Conservation (phyloP, 2,797 vertebrate species). For the Hydrocynus forskahlii region DNA sequence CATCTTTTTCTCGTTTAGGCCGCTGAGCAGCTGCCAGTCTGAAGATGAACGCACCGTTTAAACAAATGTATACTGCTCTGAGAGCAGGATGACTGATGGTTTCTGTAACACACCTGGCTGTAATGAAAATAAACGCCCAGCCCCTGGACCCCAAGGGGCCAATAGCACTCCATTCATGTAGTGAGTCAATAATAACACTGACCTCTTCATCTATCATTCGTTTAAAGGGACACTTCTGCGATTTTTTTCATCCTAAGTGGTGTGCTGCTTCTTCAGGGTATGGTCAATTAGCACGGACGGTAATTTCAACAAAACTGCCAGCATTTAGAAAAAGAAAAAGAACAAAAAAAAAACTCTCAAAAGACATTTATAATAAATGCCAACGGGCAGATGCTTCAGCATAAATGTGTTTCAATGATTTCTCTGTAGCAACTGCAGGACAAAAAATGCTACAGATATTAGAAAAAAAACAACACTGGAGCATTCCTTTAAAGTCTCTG, state of each 20-base stretch:
- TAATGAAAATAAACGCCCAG: not conserved
- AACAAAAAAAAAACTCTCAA: too few species aligned
- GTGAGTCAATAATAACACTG: not conserved
- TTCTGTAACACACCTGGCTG: not conserved
- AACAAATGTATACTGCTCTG: conserved; percentile 21
- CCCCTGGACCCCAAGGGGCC: too few species aligned
- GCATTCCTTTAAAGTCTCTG: not conserved
- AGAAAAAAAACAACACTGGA: too few species aligned
- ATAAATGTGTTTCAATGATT: too few species aligned
- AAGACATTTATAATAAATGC: too few species aligned
- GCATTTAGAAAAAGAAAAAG: not conserved
- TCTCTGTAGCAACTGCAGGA: too few species aligned
- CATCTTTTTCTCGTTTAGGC: not conserved
- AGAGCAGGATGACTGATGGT: not conserved
- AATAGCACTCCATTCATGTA: not conserved
- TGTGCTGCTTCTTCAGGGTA: not conserved
- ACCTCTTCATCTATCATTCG: not conserved
- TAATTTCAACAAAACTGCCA: not conserved
- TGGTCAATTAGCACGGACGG: not conserved
- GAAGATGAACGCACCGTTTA: conserved; percentile 12
- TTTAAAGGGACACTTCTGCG: not conserved
- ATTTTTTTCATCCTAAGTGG: not conserved
- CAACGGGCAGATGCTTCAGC: too few species aligned
- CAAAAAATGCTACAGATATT: too few species aligned
- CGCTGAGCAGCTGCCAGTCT: not conserved